Evolutionary conservation across 2,797 vertebrate genomes (phyloP).

Genomic region (Phalloptychus januarius): DNA sequence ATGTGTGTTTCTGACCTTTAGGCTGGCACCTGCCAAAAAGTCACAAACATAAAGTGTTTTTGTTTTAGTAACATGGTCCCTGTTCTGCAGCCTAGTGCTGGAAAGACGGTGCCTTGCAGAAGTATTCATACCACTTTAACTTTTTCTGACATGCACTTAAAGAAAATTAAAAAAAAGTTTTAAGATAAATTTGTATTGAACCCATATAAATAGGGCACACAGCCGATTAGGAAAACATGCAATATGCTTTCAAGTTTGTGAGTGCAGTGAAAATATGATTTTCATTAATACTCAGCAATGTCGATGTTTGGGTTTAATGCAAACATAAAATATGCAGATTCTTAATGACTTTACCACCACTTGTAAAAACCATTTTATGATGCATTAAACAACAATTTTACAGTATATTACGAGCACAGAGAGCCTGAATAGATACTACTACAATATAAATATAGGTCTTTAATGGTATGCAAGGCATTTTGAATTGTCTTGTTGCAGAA

Average conservation of each 20-base stretch:
- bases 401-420: background rate
- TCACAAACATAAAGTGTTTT: constrained; percentile 43
- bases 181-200: background rate
- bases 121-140: background rate
- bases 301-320: background rate
- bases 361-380: background rate
- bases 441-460: background rate
- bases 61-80: constrained; percentile 26
- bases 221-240: too few relatives aligned
- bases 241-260: background rate
- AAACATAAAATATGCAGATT: background rate
- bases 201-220: background rate
- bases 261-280: background rate
- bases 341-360: background rate
- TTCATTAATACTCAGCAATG: background rate
- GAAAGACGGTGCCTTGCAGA: constrained; percentile 4
- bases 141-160: background rate
- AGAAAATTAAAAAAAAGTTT: background rate
- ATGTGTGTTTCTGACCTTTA: constrained; percentile 76
- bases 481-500: too few relatives aligned
- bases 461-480: too few relatives aligned
- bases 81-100: background rate
- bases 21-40: constrained; percentile 66
- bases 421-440: background rate
- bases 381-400: background rate